Evolutionary conservation across 2,888 invertebrate genomes (phyloP), one percentile per base, ranked within the genome.

Genomic region (Athalia circularis): DNA sequence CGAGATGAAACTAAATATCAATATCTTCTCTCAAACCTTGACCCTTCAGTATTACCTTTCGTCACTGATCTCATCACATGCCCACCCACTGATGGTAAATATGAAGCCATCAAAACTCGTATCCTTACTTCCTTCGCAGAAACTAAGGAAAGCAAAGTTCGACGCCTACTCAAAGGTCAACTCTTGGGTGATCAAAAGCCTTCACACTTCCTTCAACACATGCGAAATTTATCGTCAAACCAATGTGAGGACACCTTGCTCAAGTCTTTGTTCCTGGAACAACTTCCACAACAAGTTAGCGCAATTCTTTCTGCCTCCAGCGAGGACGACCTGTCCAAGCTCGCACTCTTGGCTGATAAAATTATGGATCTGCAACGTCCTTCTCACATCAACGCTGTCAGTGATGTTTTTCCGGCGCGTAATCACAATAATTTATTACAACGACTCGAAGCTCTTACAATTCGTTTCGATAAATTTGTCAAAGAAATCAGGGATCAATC

Each of bases 341-440:
- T 80, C 9, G 80, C 78, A 0, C n/a, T 50, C 0, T 47, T 75
- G 8, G 81, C 81, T 0, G 81, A 81, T 15, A 79, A 65, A n/a
- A 76, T 81, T 1, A n/a, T 79, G 6, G 80, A 80, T 64, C 64
- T 48, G 65, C 57, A 57, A 65, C 80, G n/a, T n/a, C n/a, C 47
- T 7, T 54, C 29, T 62, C 74, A 13, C 61, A 45, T 47, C 47
- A 15, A 13, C 8, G 50, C 11, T n/a, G 57, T 5, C 11, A n/a
- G n/a, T n/a, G n/a, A n/a, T n/a, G n/a, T n/a, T n/a, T n/a, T n/a
- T n/a, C n/a, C n/a, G n/a, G n/a, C n/a, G n/a, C n/a, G n/a, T n/a
- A n/a, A n/a, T n/a, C n/a, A n/a, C n/a, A n/a, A n/a, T n/a, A n/a
- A n/a, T n/a, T n/a, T n/a, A n/a, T n/a, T n/a, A n/a, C 59, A 62